Percentiles rank a stretch among this genome's conserved stretches.
phyloP scores from a whole-genome alignment of 1,140 invertebrate genomes.

The Glossosoma conforme region DNA sequence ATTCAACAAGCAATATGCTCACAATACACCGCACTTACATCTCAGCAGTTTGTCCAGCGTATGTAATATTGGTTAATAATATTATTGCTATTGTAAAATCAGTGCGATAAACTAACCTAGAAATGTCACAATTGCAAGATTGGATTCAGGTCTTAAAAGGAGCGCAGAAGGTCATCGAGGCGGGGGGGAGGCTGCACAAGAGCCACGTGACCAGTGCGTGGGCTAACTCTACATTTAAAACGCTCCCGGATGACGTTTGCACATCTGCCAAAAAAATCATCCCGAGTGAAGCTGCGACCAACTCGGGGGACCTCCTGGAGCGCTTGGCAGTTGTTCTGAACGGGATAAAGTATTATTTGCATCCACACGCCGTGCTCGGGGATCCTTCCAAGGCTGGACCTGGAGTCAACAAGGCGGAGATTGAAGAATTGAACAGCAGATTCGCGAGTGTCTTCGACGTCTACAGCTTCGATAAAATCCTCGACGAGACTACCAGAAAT shows the following conservation, averaged over 20 bases:
- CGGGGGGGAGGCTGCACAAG: conserved; percentile 41
- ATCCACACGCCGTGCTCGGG: not conserved
- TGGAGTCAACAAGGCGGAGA: conserved; percentile 16
- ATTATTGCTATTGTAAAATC: too few relatives aligned
- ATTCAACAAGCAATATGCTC: too few relatives aligned
- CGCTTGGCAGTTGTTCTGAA: conserved; percentile 11
- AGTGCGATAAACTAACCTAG: conserved; percentile 13
- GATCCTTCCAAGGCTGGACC: conserved; percentile 1
- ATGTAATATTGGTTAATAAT: too few relatives aligned
- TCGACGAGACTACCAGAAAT: conserved; percentile 11
- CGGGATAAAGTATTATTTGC: conserved; percentile 19
- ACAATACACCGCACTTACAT: too few relatives aligned
- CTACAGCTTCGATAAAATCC: conserved; percentile 27
- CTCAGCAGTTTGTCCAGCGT: too few relatives aligned
- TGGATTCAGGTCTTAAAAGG: conserved; percentile 56
- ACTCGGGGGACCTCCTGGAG: conserved; percentile 11
- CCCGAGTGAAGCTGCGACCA: not conserved
- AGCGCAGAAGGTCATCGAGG: conserved; percentile 54
- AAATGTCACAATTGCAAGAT: conserved; percentile 57
- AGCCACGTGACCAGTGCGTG: conserved; percentile 32
- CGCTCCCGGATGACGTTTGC: conserved; percentile 9
- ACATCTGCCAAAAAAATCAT: not conserved
- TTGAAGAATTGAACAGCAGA: conserved; percentile 24
- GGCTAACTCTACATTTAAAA: conserved; percentile 28
- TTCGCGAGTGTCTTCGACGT: conserved; percentile 29